Percentiles rank a stretch among this genome's conserved stretches.
phyloP scores from a whole-genome alignment of 2,113 vertebrate genomes.

The Spea multiplicata region DNA sequence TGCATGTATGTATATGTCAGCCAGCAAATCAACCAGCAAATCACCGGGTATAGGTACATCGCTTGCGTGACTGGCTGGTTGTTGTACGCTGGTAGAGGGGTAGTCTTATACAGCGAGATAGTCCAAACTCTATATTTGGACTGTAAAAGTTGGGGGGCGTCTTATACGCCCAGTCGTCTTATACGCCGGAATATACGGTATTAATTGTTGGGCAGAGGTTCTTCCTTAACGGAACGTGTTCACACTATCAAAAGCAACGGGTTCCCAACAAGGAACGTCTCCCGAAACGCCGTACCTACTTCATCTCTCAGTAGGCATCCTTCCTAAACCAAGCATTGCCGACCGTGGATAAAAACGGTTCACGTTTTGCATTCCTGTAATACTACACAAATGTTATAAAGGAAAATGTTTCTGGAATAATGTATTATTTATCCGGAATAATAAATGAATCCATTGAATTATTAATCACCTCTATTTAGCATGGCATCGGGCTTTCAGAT shows the following conservation, averaged over 20 bases:
- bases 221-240: not conserved
- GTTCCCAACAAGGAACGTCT: not conserved
- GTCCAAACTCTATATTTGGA: too few relatives aligned
- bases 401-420: constrained; percentile 48
- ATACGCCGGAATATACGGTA: too few relatives aligned
- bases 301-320: not conserved
- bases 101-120: too few relatives aligned
- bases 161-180: too few relatives aligned
- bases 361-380: constrained; percentile 38
- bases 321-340: constrained; percentile 21
- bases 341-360: constrained; percentile 8
- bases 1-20: too few relatives aligned
- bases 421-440: constrained; percentile 49
- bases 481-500: constrained; percentile 41
- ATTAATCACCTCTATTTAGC: constrained; percentile 47
- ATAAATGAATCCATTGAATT: constrained; percentile 45
- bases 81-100: too few relatives aligned
- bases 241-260: not conserved
- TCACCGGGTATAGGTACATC: too few relatives aligned
- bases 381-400: constrained; percentile 44
- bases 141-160: too few relatives aligned
- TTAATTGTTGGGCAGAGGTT: not conserved
- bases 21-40: too few relatives aligned
- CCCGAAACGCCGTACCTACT: not conserved
- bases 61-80: too few relatives aligned